These are phyloP conservation scores for Cheilosia vernalis DNA, from an alignment of 2,888 invertebrate species.

Conservation along the genomic window DNA sequence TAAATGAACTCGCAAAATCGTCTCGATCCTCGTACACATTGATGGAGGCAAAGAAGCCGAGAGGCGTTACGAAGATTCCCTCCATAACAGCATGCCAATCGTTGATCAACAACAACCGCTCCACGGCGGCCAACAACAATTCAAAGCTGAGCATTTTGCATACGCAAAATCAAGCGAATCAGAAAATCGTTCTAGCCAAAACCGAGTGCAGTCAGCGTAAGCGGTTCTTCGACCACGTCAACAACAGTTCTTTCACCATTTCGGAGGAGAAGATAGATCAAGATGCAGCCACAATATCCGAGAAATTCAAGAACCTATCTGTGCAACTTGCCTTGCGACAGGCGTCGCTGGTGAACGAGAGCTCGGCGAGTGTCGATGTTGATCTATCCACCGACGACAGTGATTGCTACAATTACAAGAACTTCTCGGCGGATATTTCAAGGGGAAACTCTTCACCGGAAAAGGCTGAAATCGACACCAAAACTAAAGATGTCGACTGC, in stretches of 20 bases:
- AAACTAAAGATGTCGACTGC: neutral
- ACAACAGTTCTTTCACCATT: conserved; percentile 52
- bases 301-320: conserved; percentile 46
- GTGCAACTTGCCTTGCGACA: conserved; percentile 19
- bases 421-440: conserved; percentile 19
- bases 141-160: conserved; percentile 60
- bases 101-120: conserved; percentile 10
- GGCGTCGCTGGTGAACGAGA: neutral
- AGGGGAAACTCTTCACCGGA: conserved; percentile 21
- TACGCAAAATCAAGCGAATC: conserved; percentile 41
- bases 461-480: conserved; percentile 4
- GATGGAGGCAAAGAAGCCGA: conserved; percentile 33
- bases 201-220: conserved; percentile 43
- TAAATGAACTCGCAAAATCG: conserved; percentile 35
- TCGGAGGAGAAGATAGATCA: conserved; percentile 51
- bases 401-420: conserved; percentile 38
- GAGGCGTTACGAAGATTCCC: conserved; percentile 46
- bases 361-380: conserved; percentile 13
- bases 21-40: conserved; percentile 17
- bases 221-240: conserved; percentile 35
- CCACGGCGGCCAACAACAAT: neutral
- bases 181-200: conserved; percentile 31
- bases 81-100: conserved; percentile 23
- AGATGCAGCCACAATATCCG: conserved; percentile 28
- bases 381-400: conserved; percentile 29